phyloP scores from a whole-genome alignment of 2,888 invertebrate genomes.

The Phyllotreta striolata region DNA sequence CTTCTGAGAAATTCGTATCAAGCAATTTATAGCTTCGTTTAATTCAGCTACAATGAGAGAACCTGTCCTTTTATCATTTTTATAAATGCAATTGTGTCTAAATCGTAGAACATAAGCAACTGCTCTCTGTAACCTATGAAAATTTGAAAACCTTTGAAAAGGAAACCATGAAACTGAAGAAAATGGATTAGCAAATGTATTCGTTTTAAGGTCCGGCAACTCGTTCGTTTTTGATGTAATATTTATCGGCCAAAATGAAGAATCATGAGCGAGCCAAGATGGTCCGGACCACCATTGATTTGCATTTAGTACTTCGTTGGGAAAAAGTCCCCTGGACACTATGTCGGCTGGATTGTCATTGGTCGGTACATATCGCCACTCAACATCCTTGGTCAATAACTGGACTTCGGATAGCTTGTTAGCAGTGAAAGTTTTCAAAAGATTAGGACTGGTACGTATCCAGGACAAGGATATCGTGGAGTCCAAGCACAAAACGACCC shows the following conservation, averaged over 20 bases:
- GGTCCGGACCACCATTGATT: slow-evolving; percentile 28
- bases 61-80: background rate
- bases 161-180: slow-evolving; percentile 5
- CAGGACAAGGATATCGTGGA: slow-evolving; percentile 27
- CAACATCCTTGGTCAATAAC: background rate
- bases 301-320: slow-evolving; percentile 7
- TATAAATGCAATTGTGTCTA: background rate
- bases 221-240: background rate
- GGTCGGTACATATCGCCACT: slow-evolving; percentile 26
- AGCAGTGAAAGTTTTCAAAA: slow-evolving; percentile 22
- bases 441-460: slow-evolving; percentile 14
- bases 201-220: slow-evolving; percentile 12
- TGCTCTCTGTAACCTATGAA: background rate
- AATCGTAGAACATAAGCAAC: background rate
- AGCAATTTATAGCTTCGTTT: background rate
- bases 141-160: background rate
- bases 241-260: slow-evolving; percentile 17
- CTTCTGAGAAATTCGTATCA: slow-evolving; percentile 1
- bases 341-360: slow-evolving; percentile 26
- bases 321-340: slow-evolving; percentile 27
- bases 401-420: slow-evolving; percentile 32
- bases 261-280: slow-evolving; percentile 16
- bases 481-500: slow-evolving; percentile 8
- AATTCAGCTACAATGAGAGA: background rate
- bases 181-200: too few species aligned